Evolutionary conservation across 2,113 vertebrate genomes (phyloP).

Genomic region (Aleadryas rufinucha): DNA sequence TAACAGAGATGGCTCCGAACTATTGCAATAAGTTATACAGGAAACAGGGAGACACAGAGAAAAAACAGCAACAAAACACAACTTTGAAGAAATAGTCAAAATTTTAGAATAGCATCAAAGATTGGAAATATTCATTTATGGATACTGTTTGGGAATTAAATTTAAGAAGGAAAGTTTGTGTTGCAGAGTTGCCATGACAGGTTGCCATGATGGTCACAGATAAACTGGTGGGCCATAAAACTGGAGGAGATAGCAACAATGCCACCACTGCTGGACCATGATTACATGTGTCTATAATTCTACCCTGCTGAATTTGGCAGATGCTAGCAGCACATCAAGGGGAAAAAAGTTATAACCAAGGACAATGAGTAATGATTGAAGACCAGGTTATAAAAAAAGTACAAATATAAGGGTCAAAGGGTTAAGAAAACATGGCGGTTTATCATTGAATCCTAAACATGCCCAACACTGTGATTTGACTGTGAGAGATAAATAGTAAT

Average conservation of each 20-base stretch:
- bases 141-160: neutral
- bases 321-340: neutral
- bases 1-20: neutral
- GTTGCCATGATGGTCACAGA: neutral
- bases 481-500: neutral
- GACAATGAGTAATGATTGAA: neutral
- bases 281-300: neutral
- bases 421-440: neutral
- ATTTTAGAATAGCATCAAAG: neutral
- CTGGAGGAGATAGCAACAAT: neutral
- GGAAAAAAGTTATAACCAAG: neutral
- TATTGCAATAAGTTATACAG: neutral
- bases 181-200: neutral
- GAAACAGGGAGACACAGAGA: neutral
- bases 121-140: neutral
- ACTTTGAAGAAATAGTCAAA: neutral
- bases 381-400: neutral
- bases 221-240: neutral
- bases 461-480: neutral
- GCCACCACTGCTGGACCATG: neutral
- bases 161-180: neutral
- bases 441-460: neutral
- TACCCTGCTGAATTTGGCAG: neutral
- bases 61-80: neutral
- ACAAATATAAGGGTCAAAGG: neutral